phyloP scores from a whole-genome alignment of 2,888 invertebrate genomes.

The Drosophila falleni region DNA sequence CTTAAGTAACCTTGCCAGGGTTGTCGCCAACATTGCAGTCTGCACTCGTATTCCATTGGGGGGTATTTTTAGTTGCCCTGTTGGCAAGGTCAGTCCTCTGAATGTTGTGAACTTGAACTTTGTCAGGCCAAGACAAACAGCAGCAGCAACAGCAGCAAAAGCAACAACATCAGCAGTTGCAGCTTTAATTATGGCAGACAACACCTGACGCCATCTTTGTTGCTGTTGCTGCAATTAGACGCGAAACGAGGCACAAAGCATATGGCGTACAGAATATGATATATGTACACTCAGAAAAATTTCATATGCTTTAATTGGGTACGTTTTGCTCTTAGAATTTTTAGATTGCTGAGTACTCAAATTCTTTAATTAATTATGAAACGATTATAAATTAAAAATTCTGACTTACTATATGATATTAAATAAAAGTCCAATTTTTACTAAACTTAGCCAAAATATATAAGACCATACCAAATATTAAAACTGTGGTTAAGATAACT shows the following conservation, averaged over 20 bases:
- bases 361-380: too few relatives aligned
- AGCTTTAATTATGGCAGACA: conserved; percentile 62
- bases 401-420: too few relatives aligned
- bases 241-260: conserved; percentile 18
- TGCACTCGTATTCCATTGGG: conserved; percentile 37
- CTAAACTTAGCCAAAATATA: too few relatives aligned
- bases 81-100: conserved; percentile 48
- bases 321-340: too few relatives aligned
- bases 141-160: conserved; percentile 8
- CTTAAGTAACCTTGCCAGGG: conserved; percentile 38
- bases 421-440: too few relatives aligned
- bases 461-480: too few relatives aligned
- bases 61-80: conserved; percentile 32
- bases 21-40: conserved; percentile 29
- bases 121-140: conserved; percentile 51
- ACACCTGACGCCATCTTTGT: conserved; percentile 31
- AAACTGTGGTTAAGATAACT: too few relatives aligned
- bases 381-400: too few relatives aligned
- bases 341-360: too few relatives aligned
- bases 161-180: conserved; percentile 1
- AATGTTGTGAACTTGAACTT: conserved; percentile 59
- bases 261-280: conserved; percentile 1
- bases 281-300: too few relatives aligned
- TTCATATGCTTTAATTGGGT: too few relatives aligned
- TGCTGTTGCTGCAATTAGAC: conserved; percentile 52